Percentiles rank a stretch among this genome's conserved stretches.
These are phyloP conservation scores for Bombycilla garrulus DNA, from an alignment of 2,113 vertebrate genomes.

Conservation along the genomic window DNA sequence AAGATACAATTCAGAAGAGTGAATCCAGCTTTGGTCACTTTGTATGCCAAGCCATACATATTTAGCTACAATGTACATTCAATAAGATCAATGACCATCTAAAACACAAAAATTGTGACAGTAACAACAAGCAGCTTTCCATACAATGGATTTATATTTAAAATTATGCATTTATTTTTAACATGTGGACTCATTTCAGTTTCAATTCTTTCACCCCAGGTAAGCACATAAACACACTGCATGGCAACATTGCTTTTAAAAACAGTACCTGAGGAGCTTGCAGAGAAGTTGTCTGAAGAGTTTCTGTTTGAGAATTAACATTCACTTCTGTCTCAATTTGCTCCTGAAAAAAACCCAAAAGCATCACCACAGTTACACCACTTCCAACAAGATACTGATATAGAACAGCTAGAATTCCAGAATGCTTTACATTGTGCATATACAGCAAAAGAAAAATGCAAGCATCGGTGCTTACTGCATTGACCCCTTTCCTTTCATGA, in stretches of 20 bases:
- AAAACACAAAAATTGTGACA: conserved; percentile 58
- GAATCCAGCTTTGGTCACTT: conserved; percentile 52
- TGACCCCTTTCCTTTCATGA: neutral
- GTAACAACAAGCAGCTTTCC: conserved; percentile 41
- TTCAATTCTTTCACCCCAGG: neutral
- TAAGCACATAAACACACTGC: neutral
- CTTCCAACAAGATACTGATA: neutral
- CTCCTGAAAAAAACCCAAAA: conserved; percentile 56
- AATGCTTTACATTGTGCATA: neutral
- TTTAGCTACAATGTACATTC: conserved; percentile 63
- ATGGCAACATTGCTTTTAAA: neutral
- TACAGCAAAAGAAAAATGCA: neutral
- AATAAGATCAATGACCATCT: conserved; percentile 56
- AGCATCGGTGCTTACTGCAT: accelerated
- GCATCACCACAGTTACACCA: neutral
- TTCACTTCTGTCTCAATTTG: conserved; percentile 72
- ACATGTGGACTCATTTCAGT: neutral
- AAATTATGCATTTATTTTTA: neutral
- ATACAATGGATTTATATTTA: neutral
- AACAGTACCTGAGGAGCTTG: conserved; percentile 79
- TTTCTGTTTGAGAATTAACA: conserved; percentile 72
- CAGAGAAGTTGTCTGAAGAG: conserved; percentile 72
- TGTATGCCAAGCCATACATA: conserved; percentile 57
- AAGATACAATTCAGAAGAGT: conserved; percentile 55
- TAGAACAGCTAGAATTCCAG: neutral